Evolutionary conservation across 2,888 invertebrate genomes (phyloP).

Genomic region (Sinelater perroti): DNA sequence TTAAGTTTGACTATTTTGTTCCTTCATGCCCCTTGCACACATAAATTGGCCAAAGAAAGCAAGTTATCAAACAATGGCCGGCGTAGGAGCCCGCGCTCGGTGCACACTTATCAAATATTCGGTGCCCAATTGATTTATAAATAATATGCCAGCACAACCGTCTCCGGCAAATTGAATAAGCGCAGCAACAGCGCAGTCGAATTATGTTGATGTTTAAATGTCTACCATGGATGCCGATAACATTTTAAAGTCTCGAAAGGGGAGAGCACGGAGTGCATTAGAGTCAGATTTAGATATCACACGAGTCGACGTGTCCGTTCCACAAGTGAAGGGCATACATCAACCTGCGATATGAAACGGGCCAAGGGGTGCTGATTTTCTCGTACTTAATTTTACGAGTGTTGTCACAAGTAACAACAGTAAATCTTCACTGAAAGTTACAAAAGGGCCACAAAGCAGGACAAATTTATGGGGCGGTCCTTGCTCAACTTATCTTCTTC

Average conservation of each 20-base stretch:
- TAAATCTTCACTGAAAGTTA: slow-evolving; percentile 27
- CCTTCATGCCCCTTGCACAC: slow-evolving; percentile 19
- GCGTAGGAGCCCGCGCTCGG: slow-evolving; percentile 19
- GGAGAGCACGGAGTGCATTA: too few species aligned
- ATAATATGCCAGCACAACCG: too few species aligned
- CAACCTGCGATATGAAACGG: slow-evolving; percentile 18
- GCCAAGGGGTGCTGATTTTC: slow-evolving; percentile 35
- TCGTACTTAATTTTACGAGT: slow-evolving; percentile 25
- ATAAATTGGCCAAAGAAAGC: slow-evolving; percentile 22
- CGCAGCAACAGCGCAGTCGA: too few species aligned
- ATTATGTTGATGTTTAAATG: too few species aligned
- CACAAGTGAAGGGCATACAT: neutral
- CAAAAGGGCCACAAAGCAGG: slow-evolving; percentile 25
- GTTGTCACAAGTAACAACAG: slow-evolving; percentile 28
- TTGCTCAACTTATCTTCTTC: slow-evolving; percentile 30
- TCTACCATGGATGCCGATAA: too few species aligned
- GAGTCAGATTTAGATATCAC: slow-evolving; percentile 13
- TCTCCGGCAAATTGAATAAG: too few species aligned
- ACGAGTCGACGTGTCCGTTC: neutral
- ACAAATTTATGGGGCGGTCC: slow-evolving; percentile 40
- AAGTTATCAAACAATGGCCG: slow-evolving; percentile 24
- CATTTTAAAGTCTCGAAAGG: too few species aligned
- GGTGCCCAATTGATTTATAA: slow-evolving; percentile 23
- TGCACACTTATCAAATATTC: slow-evolving; percentile 21
- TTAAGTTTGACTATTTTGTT: slow-evolving; percentile 23